Evolutionary conservation across 1,140 invertebrate species (phyloP).

Genomic region (Zaprionus inermis): DNA sequence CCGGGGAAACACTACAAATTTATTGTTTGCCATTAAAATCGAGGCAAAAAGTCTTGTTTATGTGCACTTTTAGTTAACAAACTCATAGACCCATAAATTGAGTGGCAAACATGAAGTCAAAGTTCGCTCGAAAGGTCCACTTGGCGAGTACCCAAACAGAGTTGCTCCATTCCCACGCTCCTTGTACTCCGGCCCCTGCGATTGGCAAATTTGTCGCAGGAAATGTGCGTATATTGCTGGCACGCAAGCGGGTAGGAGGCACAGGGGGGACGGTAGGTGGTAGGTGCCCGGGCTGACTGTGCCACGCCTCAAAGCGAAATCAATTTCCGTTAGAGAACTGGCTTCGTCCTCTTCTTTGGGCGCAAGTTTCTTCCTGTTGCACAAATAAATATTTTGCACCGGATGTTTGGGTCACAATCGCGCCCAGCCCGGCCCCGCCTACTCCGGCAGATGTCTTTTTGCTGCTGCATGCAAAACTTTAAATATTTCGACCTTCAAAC

Average conservation of each 20-base stretch:
- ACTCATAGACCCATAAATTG: slow-evolving; percentile 82
- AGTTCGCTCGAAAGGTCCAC: slow-evolving; percentile 69
- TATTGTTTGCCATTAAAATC: slow-evolving; percentile 74
- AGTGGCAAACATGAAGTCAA: slow-evolving; percentile 74
- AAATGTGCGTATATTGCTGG: slow-evolving; percentile 69
- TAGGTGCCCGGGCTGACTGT: slow-evolving; percentile 52
- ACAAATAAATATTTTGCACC: slow-evolving; percentile 79
- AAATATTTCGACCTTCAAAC: slow-evolving; percentile 9
- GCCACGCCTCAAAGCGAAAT: slow-evolving; percentile 71
- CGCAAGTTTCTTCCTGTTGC: slow-evolving; percentile 77
- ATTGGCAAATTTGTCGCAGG: slow-evolving; percentile 78
- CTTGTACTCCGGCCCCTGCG: slow-evolving; percentile 33
- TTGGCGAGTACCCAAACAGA: slow-evolving; percentile 13
- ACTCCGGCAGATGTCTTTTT: slow-evolving; percentile 7
- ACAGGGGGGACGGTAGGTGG: background rate
- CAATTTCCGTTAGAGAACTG: slow-evolving; percentile 74
- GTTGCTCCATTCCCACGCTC: background rate
- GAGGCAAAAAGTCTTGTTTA: slow-evolving; percentile 72
- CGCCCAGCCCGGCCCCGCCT: background rate
- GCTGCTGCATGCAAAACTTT: slow-evolving; percentile 22
- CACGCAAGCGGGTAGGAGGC: background rate
- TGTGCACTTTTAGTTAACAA: slow-evolving; percentile 78
- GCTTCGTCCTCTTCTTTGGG: slow-evolving; percentile 26
- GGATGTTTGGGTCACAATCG: slow-evolving; percentile 78
- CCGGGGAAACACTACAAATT: slow-evolving; percentile 46